A percentile compares a stretch with the other conserved stretches of the same genome.
phyloP scores from a whole-genome alignment of 2,888 invertebrate species.

The Abrostola triplasia region DNA sequence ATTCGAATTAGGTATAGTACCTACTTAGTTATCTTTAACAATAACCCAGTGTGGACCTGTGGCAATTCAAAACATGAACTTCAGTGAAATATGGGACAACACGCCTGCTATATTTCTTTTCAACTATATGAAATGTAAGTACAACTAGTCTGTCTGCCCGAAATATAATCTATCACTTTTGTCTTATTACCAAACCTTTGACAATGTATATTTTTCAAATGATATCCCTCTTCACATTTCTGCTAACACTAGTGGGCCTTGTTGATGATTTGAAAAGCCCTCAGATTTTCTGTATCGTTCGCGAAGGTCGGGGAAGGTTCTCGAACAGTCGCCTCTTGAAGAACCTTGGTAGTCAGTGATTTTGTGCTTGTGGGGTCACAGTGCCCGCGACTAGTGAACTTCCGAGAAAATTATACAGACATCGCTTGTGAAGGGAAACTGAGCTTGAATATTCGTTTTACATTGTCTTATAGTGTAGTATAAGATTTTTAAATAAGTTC shows the following conservation, averaged over 20 bases:
- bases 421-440: background rate
- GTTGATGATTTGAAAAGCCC: constrained; percentile 24
- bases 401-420: background rate
- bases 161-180: no score
- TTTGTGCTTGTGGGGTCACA: constrained; percentile 30
- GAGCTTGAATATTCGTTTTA: background rate
- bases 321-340: constrained; percentile 36
- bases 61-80: no score
- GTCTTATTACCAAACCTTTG: no score
- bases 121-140: no score
- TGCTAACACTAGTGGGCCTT: constrained; percentile 13
- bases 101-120: no score
- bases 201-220: constrained; percentile 5
- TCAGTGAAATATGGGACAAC: no score
- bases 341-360: constrained; percentile 46
- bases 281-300: constrained; percentile 28
- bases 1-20: no score
- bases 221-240: constrained; percentile 12
- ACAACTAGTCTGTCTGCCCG: no score
- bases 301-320: constrained; percentile 21
- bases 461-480: no score
- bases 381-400: constrained; percentile 20
- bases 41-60: no score
- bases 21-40: no score
- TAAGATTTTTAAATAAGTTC: no score